A percentile compares a stretch with the other conserved stretches of the same genome.
Evolutionary conservation across 1,140 invertebrate genomes (phyloP).

Genomic region (Drosophila murphyi): DNA sequence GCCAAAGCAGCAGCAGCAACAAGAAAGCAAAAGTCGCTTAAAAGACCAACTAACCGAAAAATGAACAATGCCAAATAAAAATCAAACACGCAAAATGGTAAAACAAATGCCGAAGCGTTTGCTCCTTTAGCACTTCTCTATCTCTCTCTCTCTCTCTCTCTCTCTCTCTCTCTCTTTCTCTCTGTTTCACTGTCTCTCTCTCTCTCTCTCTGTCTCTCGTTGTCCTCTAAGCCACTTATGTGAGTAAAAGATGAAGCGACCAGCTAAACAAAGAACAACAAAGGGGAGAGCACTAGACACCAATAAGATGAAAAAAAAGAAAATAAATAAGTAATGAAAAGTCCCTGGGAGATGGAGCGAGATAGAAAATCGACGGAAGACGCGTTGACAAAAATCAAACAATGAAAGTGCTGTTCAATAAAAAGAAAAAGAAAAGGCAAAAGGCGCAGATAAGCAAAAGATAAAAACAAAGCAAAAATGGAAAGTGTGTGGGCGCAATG

Average conservation of each 20-base stretch:
- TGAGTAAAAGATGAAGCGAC: conserved; percentile 60
- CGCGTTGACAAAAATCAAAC: conserved; percentile 81
- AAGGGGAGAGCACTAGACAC: conserved; percentile 41
- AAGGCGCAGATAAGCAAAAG: conserved; percentile 35
- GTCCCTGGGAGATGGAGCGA: background rate
- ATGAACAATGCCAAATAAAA: conserved; percentile 74
- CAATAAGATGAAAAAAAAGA: conserved; percentile 1
- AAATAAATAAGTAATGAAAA: background rate
- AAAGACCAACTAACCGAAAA: conserved; percentile 78
- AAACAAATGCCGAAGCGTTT: conserved; percentile 57
- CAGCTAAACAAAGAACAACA: conserved; percentile 47
- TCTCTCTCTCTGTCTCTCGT: background rate
- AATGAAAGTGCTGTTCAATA: conserved; percentile 73
- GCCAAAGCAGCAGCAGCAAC: conserved; percentile 33
- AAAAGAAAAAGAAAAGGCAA: conserved; percentile 50
- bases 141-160: background rate
- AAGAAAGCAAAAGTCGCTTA: conserved; percentile 63
- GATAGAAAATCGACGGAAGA: conserved; percentile 23
- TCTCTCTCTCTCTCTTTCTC: background rate
- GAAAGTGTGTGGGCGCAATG: conserved; percentile 52
- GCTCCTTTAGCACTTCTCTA: background rate
- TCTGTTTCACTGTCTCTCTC: too few species aligned
- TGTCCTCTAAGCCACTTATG: conserved; percentile 55
- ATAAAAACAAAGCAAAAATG: conserved; percentile 61
- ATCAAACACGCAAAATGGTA: conserved; percentile 70